A percentile compares a stretch with the other conserved stretches of the same genome.
Conservation (phyloP, 2,888 invertebrate genomes). For the Morpho deidamia region DNA sequence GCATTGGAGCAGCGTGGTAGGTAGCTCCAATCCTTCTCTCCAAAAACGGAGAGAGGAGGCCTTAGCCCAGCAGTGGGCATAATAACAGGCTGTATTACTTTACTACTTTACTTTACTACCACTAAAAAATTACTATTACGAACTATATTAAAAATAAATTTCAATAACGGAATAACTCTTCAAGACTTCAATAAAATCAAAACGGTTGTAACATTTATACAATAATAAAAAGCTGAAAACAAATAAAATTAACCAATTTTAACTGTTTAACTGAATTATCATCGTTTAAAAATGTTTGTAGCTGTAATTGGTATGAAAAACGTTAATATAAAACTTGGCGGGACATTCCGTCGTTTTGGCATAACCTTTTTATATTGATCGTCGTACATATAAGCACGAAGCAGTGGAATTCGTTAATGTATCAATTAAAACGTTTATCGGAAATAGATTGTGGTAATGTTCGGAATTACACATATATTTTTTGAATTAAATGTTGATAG, state of each 20-base stretch:
- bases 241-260: neutral
- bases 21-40: too few relatives aligned
- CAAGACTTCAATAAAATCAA: neutral
- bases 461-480: too few relatives aligned
- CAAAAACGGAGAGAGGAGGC: too few relatives aligned
- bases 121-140: too few relatives aligned
- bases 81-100: too few relatives aligned
- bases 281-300: neutral
- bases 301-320: conserved; percentile 1
- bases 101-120: too few relatives aligned
- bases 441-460: too few relatives aligned
- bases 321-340: conserved; percentile 14
- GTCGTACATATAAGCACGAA: neutral
- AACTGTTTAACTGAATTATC: too few relatives aligned
- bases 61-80: too few relatives aligned
- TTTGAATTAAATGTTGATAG: too few relatives aligned
- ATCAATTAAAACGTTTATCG: neutral
- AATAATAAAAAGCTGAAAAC: neutral
- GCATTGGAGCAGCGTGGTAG: too few relatives aligned
- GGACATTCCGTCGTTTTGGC: conserved; percentile 15
- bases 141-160: too few relatives aligned
- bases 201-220: neutral
- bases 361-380: neutral
- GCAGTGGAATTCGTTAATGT: conserved; percentile 1
- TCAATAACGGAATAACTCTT: neutral